Base-by-base conservation (phyloP, 2,888 invertebrate genomes). In the Patella pellucida region DNA sequence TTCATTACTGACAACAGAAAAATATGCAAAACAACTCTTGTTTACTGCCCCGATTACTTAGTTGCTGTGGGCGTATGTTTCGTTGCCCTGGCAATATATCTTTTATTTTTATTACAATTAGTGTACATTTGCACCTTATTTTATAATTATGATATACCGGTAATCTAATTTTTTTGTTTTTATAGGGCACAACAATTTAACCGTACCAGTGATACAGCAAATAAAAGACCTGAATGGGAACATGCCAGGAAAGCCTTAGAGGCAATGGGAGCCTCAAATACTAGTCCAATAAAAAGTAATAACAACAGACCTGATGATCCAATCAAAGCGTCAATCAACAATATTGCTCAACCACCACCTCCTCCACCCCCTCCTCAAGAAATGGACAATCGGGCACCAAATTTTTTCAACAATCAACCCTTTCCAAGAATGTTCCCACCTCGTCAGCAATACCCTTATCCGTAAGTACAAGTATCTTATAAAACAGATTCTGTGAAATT, bases 171-270 rank as follows among this genome's bases (percentile, higher is more conserved):
- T 41, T 41, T 52, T 15, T n/a, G 19, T 73, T 72, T 19, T 15
- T 71, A 50, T 69, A 68, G 54, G 62, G 52, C 50, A 69, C 54
- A 52, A 75, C 77, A 67, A 72, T 76, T 23, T 78, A 79, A 51
- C 27, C 72, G 23, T 27, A 23, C 31, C 12, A 77, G 12, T 81
- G 76, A 77, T 75, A 79, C 5, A 84, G 83, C 67, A 19, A 62
- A 62, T 23, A 62, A 62, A 62, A n/a, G 62, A 62, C 87, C 87
- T 50, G 84, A 84, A 75, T 88, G 88, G 88, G 87, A 86, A 74
- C 85, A 84, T 70, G 88, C 88, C 16, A 77, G 86, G 69, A 85
- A 87, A 74, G 87, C 87, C 7, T 78, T 88, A n/a, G 87, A 87
- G 77, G 85, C 85, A 72, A 79, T 81, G 15, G 76, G 78, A 68